Conservation (phyloP, 1,140 invertebrate genomes). For the Temnothorax curvispinosus region DNA sequence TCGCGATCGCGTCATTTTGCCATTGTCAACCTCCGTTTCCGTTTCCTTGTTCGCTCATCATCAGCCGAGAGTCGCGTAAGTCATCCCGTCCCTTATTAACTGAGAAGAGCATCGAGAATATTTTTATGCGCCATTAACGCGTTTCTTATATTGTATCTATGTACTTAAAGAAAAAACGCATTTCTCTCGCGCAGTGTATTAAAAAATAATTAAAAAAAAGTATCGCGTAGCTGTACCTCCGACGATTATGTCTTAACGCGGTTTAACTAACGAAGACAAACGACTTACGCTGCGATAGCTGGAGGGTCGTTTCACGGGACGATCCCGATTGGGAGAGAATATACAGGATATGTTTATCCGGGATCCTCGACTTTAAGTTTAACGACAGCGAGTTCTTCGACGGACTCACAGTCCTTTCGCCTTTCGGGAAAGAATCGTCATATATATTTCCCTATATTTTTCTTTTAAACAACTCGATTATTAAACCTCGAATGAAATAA, state of each 20-base stretch:
- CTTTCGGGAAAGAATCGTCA: not conserved
- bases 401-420: not conserved
- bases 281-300: slow-evolving; percentile 42
- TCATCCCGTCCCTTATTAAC: slow-evolving; percentile 61
- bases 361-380: slow-evolving; percentile 21
- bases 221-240: slow-evolving; percentile 56
- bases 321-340: slow-evolving; percentile 34
- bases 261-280: slow-evolving; percentile 45
- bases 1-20: not conserved
- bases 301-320: slow-evolving; percentile 53
- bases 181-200: slow-evolving; percentile 58
- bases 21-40: slow-evolving; percentile 33
- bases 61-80: slow-evolving; percentile 42
- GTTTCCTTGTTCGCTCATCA: slow-evolving; percentile 50
- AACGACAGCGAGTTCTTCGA: not conserved
- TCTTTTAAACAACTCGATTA: not conserved
- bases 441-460: not conserved
- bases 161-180: slow-evolving; percentile 57
- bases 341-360: slow-evolving; percentile 13
- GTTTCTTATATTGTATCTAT: slow-evolving; percentile 57
- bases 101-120: slow-evolving; percentile 57
- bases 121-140: slow-evolving; percentile 58
- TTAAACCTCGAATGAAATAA: not conserved
- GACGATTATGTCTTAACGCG: slow-evolving; percentile 51
- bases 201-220: slow-evolving; percentile 30